Evolutionary conservation across 1,140 invertebrate species (phyloP).

Genomic region (Argopecten irradians): DNA sequence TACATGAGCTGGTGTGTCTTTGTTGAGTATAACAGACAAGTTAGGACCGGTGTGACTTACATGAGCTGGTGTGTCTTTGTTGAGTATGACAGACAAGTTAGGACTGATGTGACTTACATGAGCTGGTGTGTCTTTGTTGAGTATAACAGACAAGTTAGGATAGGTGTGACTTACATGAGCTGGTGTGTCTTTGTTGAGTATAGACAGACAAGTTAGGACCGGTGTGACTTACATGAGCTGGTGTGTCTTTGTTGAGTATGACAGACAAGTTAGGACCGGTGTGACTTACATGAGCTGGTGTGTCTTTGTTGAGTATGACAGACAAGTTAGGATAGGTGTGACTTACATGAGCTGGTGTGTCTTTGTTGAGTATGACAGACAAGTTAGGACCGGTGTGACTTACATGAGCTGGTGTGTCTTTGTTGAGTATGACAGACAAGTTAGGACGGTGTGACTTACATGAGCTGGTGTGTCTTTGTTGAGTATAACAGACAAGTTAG

Average conservation of each 20-base stretch:
- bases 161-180: neutral
- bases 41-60: slow-evolving; percentile 82
- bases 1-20: no score
- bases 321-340: neutral
- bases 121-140: no score
- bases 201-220: no score
- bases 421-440: neutral
- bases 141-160: no score
- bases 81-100: no score
- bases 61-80: slow-evolving; percentile 96
- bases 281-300: neutral
- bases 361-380: neutral
- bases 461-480: neutral
- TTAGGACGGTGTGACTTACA: neutral
- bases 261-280: neutral
- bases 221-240: neutral
- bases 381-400: neutral
- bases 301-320: neutral
- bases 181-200: neutral
- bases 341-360: neutral
- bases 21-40: no score
- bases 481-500: no score
- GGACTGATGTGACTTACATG: neutral
- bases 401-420: neutral
- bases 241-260: no score